Evolutionary conservation across 2,797 vertebrate genomes (phyloP), one percentile per base, ranked within the genome.

Genomic region (Oceanodroma leucorhoa): DNA sequence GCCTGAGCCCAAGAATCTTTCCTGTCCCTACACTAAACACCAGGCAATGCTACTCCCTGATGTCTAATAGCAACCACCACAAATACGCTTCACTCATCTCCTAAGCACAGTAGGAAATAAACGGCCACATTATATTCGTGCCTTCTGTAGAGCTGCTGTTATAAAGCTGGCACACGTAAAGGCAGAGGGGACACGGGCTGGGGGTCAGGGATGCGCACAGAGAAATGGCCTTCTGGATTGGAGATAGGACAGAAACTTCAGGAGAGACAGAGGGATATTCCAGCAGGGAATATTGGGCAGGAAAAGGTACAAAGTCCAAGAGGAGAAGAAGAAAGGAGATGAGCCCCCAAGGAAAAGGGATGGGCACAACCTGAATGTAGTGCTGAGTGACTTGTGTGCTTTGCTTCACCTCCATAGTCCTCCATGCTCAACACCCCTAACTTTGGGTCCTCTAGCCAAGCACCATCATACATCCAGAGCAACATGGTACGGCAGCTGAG

Each of bases 61-160:
- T 57, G 83, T 77, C 96, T 82, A 94, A 94, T 8, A 96, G 87
- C 91, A 93, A 34, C 83, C 83, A 70, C 93, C 93, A 89, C 89
- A 96, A 96, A 90, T 91, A 94, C 93, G 94, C 79, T 79, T 89
- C 94, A 32, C 91, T 91, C 87, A 43, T 88, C 82, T 82, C 69
- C 73, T 29, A 7, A 82, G 86, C 90, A 60, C 58, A 43, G 93
- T 13, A 91, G 90, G 89, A 94, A 96, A 96, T 89, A 94, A 96
- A 96, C 11, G 55, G 87, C 77, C 81, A 54, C 93, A 95, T 83
- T 97, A 82, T 95, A 61, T 83, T 93, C 5, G 0, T 87, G 76
- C 75, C 67, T 76, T 96, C 89, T 95, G 89, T 91, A 26, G 69
- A 60, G 85, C 85, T 94, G 95, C 93, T 97, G 91, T 94, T 96